Evolutionary conservation across 2,797 vertebrate genomes (phyloP), one percentile per base, ranked within the genome.

Genomic region (Taenioides sp.): DNA sequence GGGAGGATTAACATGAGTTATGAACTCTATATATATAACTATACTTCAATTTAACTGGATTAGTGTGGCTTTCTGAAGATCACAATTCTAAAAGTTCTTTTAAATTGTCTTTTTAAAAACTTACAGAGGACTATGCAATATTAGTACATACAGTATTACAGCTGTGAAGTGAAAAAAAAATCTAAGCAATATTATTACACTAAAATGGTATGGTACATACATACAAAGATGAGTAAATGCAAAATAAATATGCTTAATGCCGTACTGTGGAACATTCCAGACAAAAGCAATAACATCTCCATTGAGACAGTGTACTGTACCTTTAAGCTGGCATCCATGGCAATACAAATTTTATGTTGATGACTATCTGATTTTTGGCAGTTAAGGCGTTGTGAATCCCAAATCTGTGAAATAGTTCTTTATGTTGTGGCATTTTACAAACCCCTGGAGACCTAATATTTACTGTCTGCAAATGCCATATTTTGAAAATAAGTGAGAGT

Each of bases 1-100:
- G 71, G 65, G 75, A 80, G 71, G 72, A 85, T 88, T 86, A 80
- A 81, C 73, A 76, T 11, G 43, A 73, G 58, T 28, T 76, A 77
- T 73, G 72, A 82, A 86, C 2, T 74, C 78, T 61, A 64, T 71
- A 69, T 66, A 77, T 67, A 59, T 76, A 78, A 52, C 67, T 69
- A 72, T 84, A 87, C 86, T 86, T 87, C 82, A 83, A 59, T 85
- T 88, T 82, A 84, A 87, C 73, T 78, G 78, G 80, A 89, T 90
- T 89, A 89, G 68, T 72, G 74, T 83, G 69, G 68, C 77, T 67
- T 75, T 68, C 60, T 78, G 66, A 70, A 68, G 63, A 77, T 73
- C 66, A 25, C 23, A 65, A 27, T 65, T 65, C 40, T 6, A 18
- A 49, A 63, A 63, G 10, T 16, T 63, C 4, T 43, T 22, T 37